phyloP scores from a whole-genome alignment of 2,113 vertebrate genomes.

The Hippocampus mohnikei region DNA sequence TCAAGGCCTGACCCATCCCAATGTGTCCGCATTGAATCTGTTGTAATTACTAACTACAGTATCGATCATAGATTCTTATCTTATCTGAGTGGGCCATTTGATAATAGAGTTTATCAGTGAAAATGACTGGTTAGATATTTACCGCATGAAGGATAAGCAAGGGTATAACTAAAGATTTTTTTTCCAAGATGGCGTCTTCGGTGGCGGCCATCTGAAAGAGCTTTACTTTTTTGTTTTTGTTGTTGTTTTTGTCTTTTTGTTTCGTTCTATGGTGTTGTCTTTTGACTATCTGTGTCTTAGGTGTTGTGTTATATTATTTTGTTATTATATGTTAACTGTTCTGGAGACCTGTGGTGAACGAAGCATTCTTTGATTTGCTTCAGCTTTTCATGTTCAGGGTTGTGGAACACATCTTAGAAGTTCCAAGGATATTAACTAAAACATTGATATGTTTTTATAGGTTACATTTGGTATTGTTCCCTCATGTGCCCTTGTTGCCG shows the following conservation, averaged over 20 bases:
- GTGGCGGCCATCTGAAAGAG: no score
- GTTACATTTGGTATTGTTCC: no score
- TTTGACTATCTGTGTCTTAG: no score
- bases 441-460: no score
- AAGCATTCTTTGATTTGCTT: neutral
- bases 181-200: no score
- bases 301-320: no score
- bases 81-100: constrained; percentile 59
- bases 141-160: constrained; percentile 61
- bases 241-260: no score
- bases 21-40: constrained; percentile 54
- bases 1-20: constrained; percentile 28
- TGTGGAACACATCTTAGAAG: neutral
- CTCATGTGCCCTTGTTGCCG: no score
- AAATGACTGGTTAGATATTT: constrained; percentile 56
- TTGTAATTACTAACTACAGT: constrained; percentile 62
- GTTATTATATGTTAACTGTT: no score
- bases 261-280: no score
- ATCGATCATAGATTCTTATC: constrained; percentile 64
- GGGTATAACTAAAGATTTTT: constrained; percentile 34
- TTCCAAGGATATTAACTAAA: no score
- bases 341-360: constrained; percentile 42
- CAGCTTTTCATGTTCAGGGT: neutral
- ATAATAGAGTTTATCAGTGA: constrained; percentile 64
- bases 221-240: no score